Conservation (phyloP, 2,888 invertebrate genomes). For the Catocala fraxini region DNA sequence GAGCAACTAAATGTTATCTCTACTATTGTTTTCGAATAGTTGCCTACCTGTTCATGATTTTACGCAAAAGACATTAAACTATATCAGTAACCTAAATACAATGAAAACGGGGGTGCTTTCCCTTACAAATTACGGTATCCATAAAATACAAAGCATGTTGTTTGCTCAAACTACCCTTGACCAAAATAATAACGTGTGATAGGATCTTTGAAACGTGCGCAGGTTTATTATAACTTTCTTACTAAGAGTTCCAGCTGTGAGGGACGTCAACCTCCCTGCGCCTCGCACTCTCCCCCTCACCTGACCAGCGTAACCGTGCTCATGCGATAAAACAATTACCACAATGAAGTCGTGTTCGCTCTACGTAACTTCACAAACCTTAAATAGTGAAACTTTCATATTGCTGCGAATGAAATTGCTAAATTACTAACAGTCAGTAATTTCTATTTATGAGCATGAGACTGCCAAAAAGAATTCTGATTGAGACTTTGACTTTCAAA, state of each 20-base stretch:
- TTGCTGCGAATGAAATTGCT: constrained; percentile 28
- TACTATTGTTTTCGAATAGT: constrained; percentile 25
- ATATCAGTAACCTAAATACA: constrained; percentile 52
- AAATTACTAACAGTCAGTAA: constrained; percentile 15
- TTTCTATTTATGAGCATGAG: not conserved
- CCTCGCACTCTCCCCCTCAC: constrained; percentile 43
- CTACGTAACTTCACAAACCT: constrained; percentile 66
- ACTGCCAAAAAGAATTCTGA: constrained; percentile 8
- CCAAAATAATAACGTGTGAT: constrained; percentile 81
- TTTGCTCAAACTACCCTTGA: constrained; percentile 80
- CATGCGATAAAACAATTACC: constrained; percentile 88
- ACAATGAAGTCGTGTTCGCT: constrained; percentile 72
- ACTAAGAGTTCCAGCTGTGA: constrained; percentile 71
- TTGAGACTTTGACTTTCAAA: constrained; percentile 1
- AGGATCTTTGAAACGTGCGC: constrained; percentile 78
- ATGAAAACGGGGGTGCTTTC: constrained; percentile 55
- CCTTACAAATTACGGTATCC: constrained; percentile 64
- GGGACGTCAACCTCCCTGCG: constrained; percentile 51
- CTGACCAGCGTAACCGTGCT: constrained; percentile 72
- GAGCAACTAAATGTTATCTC: constrained; percentile 27
- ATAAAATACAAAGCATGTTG: constrained; percentile 65
- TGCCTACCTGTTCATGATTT: constrained; percentile 21
- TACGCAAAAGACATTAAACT: constrained; percentile 37
- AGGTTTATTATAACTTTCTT: constrained; percentile 80
- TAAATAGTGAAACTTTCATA: constrained; percentile 58